Conservation (phyloP, 1,140 invertebrate species). For the Radopholus similis region DNA sequence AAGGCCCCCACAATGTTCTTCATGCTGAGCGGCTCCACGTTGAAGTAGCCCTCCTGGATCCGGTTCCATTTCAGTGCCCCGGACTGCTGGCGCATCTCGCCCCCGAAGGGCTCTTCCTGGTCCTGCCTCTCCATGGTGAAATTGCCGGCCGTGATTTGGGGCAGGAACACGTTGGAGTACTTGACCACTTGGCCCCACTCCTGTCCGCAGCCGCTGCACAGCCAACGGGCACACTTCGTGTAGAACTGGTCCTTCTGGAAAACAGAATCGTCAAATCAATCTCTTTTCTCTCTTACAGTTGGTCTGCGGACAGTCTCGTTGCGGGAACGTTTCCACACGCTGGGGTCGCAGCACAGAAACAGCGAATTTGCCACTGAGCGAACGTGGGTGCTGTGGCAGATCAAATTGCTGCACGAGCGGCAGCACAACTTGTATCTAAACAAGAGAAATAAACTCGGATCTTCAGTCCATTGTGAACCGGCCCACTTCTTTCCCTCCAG, state of each 20-base stretch:
- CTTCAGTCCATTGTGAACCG: neutral
- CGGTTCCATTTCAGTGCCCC: constrained; percentile 7
- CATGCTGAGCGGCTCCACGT: constrained; percentile 22
- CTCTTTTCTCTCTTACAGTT: constrained; percentile 8
- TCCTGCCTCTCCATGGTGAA: constrained; percentile 22
- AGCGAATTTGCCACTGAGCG: constrained; percentile 15
- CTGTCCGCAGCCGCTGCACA: constrained; percentile 15
- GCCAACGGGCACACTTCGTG: constrained; percentile 30
- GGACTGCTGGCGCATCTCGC: neutral
- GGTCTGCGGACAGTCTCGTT: constrained; percentile 4
- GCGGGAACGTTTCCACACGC: constrained; percentile 21
- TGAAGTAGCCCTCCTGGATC: constrained; percentile 26
- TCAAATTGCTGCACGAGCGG: constrained; percentile 15
- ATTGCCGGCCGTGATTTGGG: constrained; percentile 1
- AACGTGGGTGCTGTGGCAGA: constrained; percentile 25
- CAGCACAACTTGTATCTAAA: constrained; percentile 14
- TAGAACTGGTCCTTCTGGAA: constrained; percentile 26
- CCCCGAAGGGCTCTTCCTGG: neutral
- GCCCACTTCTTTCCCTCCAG: constrained; percentile 1
- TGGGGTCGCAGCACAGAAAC: constrained; percentile 29
- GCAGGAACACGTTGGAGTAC: constrained; percentile 32
- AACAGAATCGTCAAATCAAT: neutral
- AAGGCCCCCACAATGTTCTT: constrained; percentile 22
- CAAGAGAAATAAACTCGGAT: constrained; percentile 12
- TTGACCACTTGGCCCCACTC: constrained; percentile 30